These are phyloP conservation scores for Drosophila biarmipes DNA, from an alignment of 1,140 invertebrate genomes.

Conservation along the genomic window DNA sequence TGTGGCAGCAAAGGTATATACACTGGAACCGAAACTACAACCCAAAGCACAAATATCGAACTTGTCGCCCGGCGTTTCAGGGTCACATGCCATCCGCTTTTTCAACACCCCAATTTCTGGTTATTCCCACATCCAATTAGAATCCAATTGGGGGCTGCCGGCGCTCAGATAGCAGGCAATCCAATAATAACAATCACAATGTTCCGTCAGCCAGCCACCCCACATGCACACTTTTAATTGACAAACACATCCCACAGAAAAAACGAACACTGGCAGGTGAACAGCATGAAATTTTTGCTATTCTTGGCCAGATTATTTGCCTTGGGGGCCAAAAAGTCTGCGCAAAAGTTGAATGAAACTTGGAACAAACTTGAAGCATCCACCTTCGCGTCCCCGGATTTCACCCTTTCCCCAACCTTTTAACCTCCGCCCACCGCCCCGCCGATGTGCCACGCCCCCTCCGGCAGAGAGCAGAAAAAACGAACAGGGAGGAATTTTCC, in stretches of 20 bases:
- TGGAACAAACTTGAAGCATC: slow-evolving; percentile 21
- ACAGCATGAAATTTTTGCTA: slow-evolving; percentile 1
- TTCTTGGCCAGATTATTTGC: slow-evolving; percentile 31
- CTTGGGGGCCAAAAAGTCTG: slow-evolving; percentile 36
- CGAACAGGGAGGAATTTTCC: slow-evolving; percentile 10
- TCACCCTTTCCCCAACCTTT: background rate
- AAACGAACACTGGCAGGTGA: slow-evolving; percentile 13
- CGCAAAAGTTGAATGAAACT: slow-evolving; percentile 50
- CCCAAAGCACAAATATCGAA: slow-evolving; percentile 13
- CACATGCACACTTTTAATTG: slow-evolving; percentile 21
- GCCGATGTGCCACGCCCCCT: background rate
- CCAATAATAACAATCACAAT: slow-evolving; percentile 31
- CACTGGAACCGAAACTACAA: slow-evolving; percentile 1
- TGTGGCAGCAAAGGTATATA: background rate
- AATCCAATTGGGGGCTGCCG: slow-evolving; percentile 15
- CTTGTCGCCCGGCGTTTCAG: slow-evolving; percentile 20
- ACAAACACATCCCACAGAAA: slow-evolving; percentile 18
- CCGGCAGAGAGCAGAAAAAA: background rate
- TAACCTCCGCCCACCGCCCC: background rate
- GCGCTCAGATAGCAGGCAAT: slow-evolving; percentile 19
- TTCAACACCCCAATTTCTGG: slow-evolving; percentile 4
- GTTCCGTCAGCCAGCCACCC: slow-evolving; percentile 4
- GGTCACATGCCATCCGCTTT: slow-evolving; percentile 11
- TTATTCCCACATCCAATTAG: slow-evolving; percentile 38
- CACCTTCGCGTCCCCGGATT: slow-evolving; percentile 2